These are phyloP conservation scores for Anguilla obscura DNA, from an alignment of 2,797 vertebrate genomes.

Conservation along the genomic window DNA sequence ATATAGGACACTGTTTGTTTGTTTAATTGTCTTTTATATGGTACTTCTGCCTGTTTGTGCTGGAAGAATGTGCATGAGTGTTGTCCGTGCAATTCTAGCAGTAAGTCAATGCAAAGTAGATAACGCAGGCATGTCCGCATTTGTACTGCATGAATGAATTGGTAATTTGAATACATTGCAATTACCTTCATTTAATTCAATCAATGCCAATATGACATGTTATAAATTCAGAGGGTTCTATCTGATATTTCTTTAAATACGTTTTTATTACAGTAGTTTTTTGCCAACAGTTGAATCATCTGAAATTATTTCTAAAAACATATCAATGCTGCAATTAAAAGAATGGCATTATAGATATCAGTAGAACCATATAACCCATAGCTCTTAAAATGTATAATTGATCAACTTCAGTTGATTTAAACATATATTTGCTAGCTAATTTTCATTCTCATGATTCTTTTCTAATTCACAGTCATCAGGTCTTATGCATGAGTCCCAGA, in stretches of 20 bases:
- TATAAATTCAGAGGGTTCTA: not conserved
- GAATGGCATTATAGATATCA: not conserved
- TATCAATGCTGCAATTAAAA: not conserved
- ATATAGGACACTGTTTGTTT: not conserved
- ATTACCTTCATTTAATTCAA: conserved; percentile 2
- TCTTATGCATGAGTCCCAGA: conserved; percentile 81
- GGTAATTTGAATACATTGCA: not conserved
- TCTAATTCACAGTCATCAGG: conserved; percentile 75
- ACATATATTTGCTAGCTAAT: not conserved
- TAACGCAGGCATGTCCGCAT: not conserved
- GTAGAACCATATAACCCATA: not conserved
- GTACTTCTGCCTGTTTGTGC: not conserved
- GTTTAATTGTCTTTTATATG: not conserved
- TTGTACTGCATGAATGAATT: not conserved
- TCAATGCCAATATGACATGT: not conserved
- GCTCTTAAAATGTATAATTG: not conserved
- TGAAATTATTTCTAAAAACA: not conserved
- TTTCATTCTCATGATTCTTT: conserved; percentile 17
- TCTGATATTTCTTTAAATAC: not conserved
- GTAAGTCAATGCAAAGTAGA: not conserved
- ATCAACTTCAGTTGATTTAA: not conserved
- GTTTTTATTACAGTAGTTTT: too few species aligned
- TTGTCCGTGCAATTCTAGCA: not conserved
- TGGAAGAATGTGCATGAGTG: not conserved
- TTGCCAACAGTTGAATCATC: not conserved